phyloP scores from a whole-genome alignment of 1,140 invertebrate species.

The Lordiphosa clarofinis region DNA sequence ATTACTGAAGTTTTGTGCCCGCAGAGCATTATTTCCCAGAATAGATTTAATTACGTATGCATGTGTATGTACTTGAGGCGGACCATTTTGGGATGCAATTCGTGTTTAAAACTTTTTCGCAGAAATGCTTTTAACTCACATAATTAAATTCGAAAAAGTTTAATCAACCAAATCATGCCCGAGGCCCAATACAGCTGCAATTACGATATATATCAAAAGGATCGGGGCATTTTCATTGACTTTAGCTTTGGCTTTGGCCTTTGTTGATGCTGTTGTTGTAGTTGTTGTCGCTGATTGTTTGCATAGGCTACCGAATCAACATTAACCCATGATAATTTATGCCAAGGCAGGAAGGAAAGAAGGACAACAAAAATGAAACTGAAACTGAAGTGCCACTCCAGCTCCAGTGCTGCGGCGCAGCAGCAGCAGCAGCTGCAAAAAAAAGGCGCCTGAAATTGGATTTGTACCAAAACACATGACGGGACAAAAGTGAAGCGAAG shows the following conservation, averaged over 20 bases:
- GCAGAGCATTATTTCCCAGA: no score
- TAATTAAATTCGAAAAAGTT: no score
- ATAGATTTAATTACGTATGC: no score
- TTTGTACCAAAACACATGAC: constrained; percentile 49
- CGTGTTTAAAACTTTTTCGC: no score
- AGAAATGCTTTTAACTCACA: no score
- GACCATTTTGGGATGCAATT: no score
- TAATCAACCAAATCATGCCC: no score
- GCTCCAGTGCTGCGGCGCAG: constrained; percentile 33
- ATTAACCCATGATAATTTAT: constrained; percentile 50
- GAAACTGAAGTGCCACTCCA: constrained; percentile 34
- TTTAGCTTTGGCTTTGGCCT: not conserved
- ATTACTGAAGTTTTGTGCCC: no score
- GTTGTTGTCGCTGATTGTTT: constrained; percentile 45
- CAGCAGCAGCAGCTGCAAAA: constrained; percentile 29
- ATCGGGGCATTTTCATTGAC: no score
- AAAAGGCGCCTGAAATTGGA: constrained; percentile 60
- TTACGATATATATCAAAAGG: no score
- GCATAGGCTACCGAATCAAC: constrained; percentile 25
- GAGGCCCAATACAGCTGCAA: no score
- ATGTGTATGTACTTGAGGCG: no score
- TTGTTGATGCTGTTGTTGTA: constrained; percentile 7
- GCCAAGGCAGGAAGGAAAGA: constrained; percentile 7
- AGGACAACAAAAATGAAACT: constrained; percentile 13
- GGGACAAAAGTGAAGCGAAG: constrained; percentile 16